Percentiles rank a stretch among this genome's conserved stretches.
Evolutionary conservation across 2,797 vertebrate genomes (phyloP).

Genomic region (Hybognathus amarus): DNA sequence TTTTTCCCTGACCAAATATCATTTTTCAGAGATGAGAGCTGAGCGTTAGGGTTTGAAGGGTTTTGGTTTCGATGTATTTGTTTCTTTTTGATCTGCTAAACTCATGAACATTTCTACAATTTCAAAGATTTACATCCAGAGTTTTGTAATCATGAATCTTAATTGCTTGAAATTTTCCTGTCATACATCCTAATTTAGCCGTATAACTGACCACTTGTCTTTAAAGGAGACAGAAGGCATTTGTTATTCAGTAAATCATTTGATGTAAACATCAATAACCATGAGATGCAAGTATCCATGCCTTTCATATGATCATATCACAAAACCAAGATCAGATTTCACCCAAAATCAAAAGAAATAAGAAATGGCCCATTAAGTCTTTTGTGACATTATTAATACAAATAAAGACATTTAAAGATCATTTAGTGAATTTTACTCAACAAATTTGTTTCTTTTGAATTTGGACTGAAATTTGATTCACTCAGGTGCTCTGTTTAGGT

Average conservation of each 20-base stretch:
- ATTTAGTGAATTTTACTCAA: no score
- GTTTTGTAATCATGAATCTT: constrained; percentile 2
- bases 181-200: neutral
- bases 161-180: constrained; percentile 11
- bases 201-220: neutral
- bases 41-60: constrained; percentile 21
- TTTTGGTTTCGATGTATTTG: constrained; percentile 2
- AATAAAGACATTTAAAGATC: no score
- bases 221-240: constrained; percentile 5
- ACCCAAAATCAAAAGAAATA: neutral
- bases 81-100: neutral
- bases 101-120: neutral
- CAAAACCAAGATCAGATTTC: constrained; percentile 18
- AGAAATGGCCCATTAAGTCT: no score
- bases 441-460: neutral
- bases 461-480: neutral
- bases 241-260: constrained; percentile 1
- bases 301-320: constrained; percentile 2
- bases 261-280: constrained; percentile 1
- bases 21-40: constrained; percentile 40
- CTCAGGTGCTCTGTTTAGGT: neutral
- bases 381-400: no score
- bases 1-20: constrained; percentile 46
- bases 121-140: neutral
- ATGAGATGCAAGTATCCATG: constrained; percentile 11